Evolutionary conservation across 2,888 invertebrate species (phyloP).

Genomic region (Cryptus viduatorius): DNA sequence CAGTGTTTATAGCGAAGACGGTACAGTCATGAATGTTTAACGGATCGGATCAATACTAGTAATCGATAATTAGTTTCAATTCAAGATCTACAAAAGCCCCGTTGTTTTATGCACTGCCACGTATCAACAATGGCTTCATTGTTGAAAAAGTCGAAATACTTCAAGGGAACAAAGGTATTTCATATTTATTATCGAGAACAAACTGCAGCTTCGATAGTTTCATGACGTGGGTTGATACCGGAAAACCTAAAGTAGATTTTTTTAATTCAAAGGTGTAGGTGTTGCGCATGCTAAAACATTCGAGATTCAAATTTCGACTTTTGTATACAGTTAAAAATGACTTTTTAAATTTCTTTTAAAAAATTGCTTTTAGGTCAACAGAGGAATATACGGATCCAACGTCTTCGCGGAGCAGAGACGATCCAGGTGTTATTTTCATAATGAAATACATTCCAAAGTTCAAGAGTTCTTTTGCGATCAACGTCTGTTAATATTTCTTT

Average conservation of each 20-base stretch:
- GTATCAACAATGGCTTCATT: constrained; percentile 49
- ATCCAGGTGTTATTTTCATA: constrained; percentile 60
- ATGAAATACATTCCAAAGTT: constrained; percentile 26
- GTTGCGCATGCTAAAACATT: background rate
- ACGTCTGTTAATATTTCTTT: background rate
- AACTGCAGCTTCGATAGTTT: background rate
- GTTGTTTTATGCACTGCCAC: background rate
- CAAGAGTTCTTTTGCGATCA: background rate
- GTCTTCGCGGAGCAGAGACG: constrained; percentile 48
- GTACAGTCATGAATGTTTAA: constrained; percentile 13
- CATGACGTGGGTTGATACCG: background rate
- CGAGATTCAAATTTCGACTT: background rate
- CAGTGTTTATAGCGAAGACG: constrained; percentile 21
- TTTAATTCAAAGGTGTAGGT: background rate
- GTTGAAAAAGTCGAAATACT: constrained; percentile 46
- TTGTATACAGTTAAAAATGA: background rate
- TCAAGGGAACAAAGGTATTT: constrained; percentile 48
- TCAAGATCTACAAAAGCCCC: background rate
- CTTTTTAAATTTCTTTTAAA: background rate
- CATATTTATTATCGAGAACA: background rate
- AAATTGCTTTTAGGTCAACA: constrained; percentile 48
- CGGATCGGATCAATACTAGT: constrained; percentile 12
- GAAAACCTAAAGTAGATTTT: background rate
- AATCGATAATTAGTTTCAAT: constrained; percentile 44
- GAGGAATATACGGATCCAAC: constrained; percentile 45